Conservation (phyloP, 2,797 vertebrate genomes). For the Pseudochirops cupreus region DNA sequence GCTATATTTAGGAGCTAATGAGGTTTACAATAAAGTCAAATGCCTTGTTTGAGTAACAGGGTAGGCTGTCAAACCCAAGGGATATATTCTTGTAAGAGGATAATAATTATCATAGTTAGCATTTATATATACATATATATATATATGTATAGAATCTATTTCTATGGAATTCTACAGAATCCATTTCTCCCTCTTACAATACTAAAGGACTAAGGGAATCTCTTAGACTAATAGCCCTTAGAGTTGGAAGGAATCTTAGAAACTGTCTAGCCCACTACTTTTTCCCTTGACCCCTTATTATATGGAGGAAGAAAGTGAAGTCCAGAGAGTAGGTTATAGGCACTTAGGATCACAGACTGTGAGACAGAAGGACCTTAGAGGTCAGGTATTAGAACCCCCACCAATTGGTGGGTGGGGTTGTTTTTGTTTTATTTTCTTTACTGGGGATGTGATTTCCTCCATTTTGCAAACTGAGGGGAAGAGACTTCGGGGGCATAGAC, state of each 20-base stretch:
- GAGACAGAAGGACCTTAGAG: neutral
- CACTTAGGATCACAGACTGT: neutral
- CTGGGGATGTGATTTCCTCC: neutral
- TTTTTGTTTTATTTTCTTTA: neutral
- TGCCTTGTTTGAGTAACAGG: neutral
- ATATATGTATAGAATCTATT: too few species aligned
- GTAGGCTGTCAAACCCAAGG: neutral
- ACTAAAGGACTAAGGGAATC: neutral
- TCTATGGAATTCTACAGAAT: neutral
- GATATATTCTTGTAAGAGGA: neutral
- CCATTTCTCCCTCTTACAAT: neutral
- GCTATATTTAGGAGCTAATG: neutral
- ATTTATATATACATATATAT: neutral
- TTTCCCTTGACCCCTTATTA: neutral
- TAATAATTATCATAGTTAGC: neutral
- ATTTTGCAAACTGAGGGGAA: neutral
- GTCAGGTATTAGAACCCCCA: neutral
- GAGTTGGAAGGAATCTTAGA: neutral
- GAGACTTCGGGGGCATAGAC: neutral
- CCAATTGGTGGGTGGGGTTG: neutral
- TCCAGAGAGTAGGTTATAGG: neutral
- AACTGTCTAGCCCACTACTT: neutral
- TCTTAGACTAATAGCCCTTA: neutral
- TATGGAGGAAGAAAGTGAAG: neutral
- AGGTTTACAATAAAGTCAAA: neutral